Evolutionary conservation across 2,888 invertebrate genomes (phyloP).

Genomic region (Drosophila neotestacea): DNA sequence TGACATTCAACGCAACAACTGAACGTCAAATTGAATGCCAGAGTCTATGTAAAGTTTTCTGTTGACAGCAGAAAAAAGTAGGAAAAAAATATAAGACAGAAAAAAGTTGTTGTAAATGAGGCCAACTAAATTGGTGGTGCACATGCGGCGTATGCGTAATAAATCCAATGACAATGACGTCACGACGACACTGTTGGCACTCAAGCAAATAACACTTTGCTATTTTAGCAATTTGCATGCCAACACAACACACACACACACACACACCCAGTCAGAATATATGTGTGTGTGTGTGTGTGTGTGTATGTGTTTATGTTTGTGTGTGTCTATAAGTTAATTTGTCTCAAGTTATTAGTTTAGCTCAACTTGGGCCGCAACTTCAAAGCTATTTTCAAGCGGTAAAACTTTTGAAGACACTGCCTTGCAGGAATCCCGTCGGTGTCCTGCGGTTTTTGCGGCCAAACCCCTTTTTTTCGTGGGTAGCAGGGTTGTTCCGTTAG

Average conservation of each 20-base stretch:
- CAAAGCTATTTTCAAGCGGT: conserved; percentile 48
- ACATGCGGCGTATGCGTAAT: conserved; percentile 67
- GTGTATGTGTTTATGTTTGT: conserved; percentile 18
- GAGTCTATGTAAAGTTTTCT: conserved; percentile 48
- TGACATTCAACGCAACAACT: conserved; percentile 67
- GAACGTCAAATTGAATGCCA: conserved; percentile 43
- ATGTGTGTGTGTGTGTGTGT: conserved; percentile 1
- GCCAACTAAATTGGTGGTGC: conserved; percentile 56
- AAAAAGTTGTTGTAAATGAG: conserved; percentile 43
- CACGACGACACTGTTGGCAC: conserved; percentile 45
- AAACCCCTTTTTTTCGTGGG: conserved; percentile 43
- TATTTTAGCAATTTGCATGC: conserved; percentile 58
- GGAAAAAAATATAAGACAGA: not conserved
- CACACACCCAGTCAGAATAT: conserved; percentile 1
- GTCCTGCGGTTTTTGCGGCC: conserved; percentile 61
- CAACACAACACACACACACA: conserved; percentile 22
- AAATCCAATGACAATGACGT: conserved; percentile 66
- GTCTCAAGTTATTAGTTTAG: conserved; percentile 61
- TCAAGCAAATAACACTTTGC: conserved; percentile 63
- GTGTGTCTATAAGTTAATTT: conserved; percentile 55
- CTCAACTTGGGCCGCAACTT: conserved; percentile 40
- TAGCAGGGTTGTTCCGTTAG: conserved; percentile 9
- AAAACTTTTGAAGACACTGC: conserved; percentile 42
- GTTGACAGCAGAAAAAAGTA: conserved; percentile 35
- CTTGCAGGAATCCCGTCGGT: conserved; percentile 8